These are phyloP conservation scores for Miltochrista miniata DNA, from an alignment of 2,888 invertebrate genomes.

Conservation along the genomic window DNA sequence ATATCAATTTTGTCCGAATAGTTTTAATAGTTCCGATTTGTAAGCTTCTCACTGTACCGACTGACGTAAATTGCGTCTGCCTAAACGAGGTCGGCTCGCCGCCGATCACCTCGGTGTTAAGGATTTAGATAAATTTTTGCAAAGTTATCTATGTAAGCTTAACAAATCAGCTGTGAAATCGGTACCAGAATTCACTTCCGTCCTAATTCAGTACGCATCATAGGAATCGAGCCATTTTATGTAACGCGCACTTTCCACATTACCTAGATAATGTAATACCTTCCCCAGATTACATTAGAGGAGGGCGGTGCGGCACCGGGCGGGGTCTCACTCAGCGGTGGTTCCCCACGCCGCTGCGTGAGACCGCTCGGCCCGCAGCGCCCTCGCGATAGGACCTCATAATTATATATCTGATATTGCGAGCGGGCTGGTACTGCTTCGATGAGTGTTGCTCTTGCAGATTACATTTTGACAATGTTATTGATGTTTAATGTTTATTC, in stretches of 20 bases:
- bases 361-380: slow-evolving; percentile 16
- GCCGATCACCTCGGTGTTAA: slow-evolving; percentile 60
- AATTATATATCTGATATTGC: slow-evolving; percentile 43
- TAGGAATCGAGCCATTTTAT: slow-evolving; percentile 84
- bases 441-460: slow-evolving; percentile 69
- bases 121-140: slow-evolving; percentile 77
- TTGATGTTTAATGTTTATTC: slow-evolving; percentile 52
- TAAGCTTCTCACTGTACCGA: slow-evolving; percentile 78
- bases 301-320: slow-evolving; percentile 34
- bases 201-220: slow-evolving; percentile 83
- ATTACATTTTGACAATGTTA: slow-evolving; percentile 60
- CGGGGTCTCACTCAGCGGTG: slow-evolving; percentile 27
- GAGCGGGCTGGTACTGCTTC: slow-evolving; percentile 80
- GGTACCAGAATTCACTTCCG: slow-evolving; percentile 83
- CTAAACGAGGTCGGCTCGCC: slow-evolving; percentile 59
- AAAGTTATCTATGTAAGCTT: slow-evolving; percentile 80
- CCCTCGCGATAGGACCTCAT: slow-evolving; percentile 31
- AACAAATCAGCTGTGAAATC: slow-evolving; percentile 81
- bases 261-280: slow-evolving; percentile 74
- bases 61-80: slow-evolving; percentile 62
- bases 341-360: slow-evolving; percentile 30
- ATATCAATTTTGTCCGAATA: slow-evolving; percentile 83
- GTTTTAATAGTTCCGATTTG: slow-evolving; percentile 81
- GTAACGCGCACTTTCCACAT: slow-evolving; percentile 78
- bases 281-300: slow-evolving; percentile 77